Base-by-base conservation (phyloP, 2,797 vertebrate species). In the Antennarius maculatus region DNA sequence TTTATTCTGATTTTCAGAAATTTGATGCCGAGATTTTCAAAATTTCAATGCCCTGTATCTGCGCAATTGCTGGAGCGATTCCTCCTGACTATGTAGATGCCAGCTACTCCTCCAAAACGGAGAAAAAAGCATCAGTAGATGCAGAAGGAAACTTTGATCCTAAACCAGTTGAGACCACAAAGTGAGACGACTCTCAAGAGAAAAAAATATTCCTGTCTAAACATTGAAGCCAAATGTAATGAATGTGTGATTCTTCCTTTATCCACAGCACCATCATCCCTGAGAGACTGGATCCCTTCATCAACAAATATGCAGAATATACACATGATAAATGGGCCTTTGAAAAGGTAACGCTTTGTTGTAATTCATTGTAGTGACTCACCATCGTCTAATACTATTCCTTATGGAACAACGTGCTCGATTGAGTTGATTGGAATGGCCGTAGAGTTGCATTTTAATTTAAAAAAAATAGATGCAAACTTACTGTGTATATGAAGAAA, bases 81-180 rank as follows among this genome's bases (percentile, higher is more conserved):
- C 95, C 97, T 13, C 96, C 97, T 0, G 97, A 98, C 87, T 98
- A 98, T 0, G 97, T 97, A 28, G 97, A 98, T 0, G 96, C 97
- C 69, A 97, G 94, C n/a, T 98, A 96, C 86, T 97, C 96, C 23
- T 96, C 96, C 58, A 96, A 97, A 89, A 95, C 95, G 0, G 96
- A 98, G 88, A 98, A 98, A 73, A 98, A 97, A 64, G 96, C 97
- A 1, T 96, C 95, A 0, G 96, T 98, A 6, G 97, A 98, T 5
- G 96, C 97, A 8, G 97, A 98, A 74, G 97, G 97, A 74, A 98
- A 98, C 91, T 98, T 98, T 74, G 97, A 98, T 79, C 97, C 97
- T 47, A 96, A 96, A 82, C 97, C 97, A 9, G 94, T 97, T 1
- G 97, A 98, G 74, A 97, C 97, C 14, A 94, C 96, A 77, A 98